phyloP scores from a whole-genome alignment of 2,113 vertebrate species.

The Choloepus hoffmanni region DNA sequence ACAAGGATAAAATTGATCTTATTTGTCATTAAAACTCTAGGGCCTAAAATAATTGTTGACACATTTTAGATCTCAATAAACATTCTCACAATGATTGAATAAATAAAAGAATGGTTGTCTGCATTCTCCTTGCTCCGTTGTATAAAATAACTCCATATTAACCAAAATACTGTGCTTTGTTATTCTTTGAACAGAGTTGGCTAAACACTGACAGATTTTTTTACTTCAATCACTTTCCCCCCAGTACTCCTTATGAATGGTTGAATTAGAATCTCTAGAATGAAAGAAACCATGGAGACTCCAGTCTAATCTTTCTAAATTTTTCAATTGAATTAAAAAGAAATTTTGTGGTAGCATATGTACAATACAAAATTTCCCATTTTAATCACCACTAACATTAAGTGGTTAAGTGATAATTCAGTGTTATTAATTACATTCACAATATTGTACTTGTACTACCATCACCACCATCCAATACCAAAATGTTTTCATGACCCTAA shows the following conservation, averaged over 20 bases:
- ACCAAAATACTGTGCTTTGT: not conserved
- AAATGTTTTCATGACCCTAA: no score
- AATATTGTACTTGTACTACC: no score
- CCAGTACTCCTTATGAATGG: conserved; percentile 34
- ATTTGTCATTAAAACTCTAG: not conserved
- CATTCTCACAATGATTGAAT: not conserved
- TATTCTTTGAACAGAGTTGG: not conserved
- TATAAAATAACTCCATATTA: not conserved
- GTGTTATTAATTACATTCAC: no score
- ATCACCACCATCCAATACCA: no score
- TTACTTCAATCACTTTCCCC: not conserved
- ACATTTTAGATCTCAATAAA: not conserved
- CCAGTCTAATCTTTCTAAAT: not conserved
- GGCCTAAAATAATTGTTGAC: not conserved
- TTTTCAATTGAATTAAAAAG: not conserved
- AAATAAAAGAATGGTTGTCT: not conserved
- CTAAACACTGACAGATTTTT: conserved; percentile 8
- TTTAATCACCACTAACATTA: no score
- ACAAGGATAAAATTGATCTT: not conserved
- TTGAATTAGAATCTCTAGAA: not conserved
- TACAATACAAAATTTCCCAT: no score
- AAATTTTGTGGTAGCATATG: no score
- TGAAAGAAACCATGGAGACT: not conserved
- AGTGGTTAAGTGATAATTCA: no score
- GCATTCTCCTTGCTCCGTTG: not conserved